Conservation (phyloP, 1,140 invertebrate genomes). For the Archivesica marissinica region DNA sequence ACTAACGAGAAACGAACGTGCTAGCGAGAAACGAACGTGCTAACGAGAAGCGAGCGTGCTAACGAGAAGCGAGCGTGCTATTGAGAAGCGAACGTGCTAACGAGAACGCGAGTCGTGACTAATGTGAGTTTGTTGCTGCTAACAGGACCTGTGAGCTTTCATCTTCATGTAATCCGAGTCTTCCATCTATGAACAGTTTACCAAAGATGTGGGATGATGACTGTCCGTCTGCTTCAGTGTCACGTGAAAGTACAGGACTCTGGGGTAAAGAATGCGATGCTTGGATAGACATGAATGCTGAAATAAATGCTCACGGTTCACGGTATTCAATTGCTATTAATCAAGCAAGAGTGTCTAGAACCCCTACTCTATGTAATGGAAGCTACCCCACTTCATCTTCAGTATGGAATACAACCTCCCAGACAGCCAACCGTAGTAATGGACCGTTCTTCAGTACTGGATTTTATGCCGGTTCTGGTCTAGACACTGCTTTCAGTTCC, state of each 20-base stretch:
- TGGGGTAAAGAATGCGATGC: background rate
- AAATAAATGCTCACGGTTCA: background rate
- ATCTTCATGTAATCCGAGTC: background rate
- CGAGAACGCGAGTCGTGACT: no score
- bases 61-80: no score
- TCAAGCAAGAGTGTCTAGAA: background rate
- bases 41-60: no score
- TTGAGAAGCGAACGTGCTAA: no score
- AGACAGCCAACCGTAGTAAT: background rate
- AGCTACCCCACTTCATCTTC: no score
- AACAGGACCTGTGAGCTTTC: background rate
- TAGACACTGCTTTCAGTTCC: no score
- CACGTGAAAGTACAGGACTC: background rate
- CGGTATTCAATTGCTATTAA: background rate
- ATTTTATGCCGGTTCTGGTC: background rate
- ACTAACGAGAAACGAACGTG: no score
- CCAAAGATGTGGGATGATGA: background rate
- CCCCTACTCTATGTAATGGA: no score
- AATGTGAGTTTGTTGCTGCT: background rate
- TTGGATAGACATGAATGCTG: background rate
- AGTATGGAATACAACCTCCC: background rate
- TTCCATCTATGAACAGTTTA: background rate
- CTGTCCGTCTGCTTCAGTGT: background rate
- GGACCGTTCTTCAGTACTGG: background rate
- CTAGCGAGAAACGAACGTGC: no score